Evolutionary conservation across 2,797 vertebrate species (phyloP).

Genomic region (Coregonus sp.): DNA sequence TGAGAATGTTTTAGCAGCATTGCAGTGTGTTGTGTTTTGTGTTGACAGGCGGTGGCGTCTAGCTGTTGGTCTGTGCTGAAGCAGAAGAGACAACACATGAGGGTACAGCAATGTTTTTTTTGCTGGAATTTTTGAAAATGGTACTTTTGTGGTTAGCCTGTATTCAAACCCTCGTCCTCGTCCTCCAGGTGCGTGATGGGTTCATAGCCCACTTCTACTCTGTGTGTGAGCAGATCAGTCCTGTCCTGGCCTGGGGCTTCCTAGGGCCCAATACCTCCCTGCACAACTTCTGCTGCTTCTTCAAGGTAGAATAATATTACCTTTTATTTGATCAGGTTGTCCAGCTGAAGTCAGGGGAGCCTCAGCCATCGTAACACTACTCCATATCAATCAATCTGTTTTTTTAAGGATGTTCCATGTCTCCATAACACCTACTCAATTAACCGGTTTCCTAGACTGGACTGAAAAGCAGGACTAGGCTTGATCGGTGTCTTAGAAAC

Average conservation of each 20-base stretch:
- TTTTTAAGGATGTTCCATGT: too few relatives aligned
- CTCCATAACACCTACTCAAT: constrained; percentile 14
- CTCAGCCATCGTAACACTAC: too few relatives aligned
- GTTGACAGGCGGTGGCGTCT: constrained; percentile 89
- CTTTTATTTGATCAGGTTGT: too few relatives aligned
- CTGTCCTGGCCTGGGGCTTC: constrained; percentile 96
- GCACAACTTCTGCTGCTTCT: constrained; percentile 92
- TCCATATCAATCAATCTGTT: background rate
- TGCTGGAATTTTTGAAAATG: background rate
- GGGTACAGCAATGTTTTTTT: constrained; percentile 73
- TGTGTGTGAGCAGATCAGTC: constrained; percentile 94
- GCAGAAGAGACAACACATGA: constrained; percentile 93
- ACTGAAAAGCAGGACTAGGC: background rate
- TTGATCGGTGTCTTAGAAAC: background rate
- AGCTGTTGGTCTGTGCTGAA: constrained; percentile 97
- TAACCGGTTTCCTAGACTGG: background rate
- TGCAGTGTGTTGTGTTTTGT: background rate
- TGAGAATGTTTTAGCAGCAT: background rate
- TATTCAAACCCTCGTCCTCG: background rate
- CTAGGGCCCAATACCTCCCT: constrained; percentile 91
- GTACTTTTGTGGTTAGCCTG: too few relatives aligned
- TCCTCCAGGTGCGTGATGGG: constrained; percentile 83
- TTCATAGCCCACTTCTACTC: constrained; percentile 96
- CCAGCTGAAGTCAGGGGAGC: too few relatives aligned
- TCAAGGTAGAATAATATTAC: constrained; percentile 81